phyloP scores from a whole-genome alignment of 2,113 vertebrate species.

The Orthonyx spaldingii region DNA sequence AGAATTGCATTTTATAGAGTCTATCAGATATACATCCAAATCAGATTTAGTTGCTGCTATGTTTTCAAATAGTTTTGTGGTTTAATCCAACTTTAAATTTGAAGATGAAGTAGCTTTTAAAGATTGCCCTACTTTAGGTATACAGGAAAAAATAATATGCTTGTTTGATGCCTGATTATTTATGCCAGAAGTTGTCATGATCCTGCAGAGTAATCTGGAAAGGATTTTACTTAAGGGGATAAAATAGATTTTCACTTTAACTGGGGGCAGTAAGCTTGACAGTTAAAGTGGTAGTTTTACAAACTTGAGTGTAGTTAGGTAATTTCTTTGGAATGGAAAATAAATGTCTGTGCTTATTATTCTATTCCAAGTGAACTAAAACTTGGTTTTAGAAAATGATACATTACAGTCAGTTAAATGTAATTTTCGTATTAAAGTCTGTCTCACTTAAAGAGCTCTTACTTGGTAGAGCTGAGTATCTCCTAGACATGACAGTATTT shows the following conservation, averaged over 20 bases:
- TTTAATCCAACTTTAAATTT: slow-evolving; percentile 13
- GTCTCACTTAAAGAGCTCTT: neutral
- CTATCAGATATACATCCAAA: neutral
- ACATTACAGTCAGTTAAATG: neutral
- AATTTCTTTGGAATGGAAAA: neutral
- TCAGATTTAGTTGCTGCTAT: neutral
- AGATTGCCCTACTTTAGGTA: slow-evolving; percentile 13
- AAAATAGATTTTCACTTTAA: slow-evolving; percentile 8
- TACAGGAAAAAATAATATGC: neutral
- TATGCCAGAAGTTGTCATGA: slow-evolving; percentile 34
- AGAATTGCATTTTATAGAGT: neutral
- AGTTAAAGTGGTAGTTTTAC: neutral
- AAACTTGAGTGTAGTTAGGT: neutral
- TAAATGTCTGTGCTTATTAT: neutral
- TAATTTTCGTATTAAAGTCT: neutral
- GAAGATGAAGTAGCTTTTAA: slow-evolving; percentile 3
- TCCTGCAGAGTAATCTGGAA: slow-evolving; percentile 25
- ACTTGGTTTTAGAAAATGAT: neutral
- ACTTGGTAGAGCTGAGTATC: neutral
- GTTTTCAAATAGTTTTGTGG: neutral
- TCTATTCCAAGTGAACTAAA: neutral
- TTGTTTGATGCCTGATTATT: slow-evolving; percentile 21
- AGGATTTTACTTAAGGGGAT: slow-evolving; percentile 48
- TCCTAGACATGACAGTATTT: neutral
- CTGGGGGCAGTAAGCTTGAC: neutral